Evolutionary conservation across 1,140 invertebrate species (phyloP), one percentile per base, ranked within the genome.

Genomic region (Capitella teleta): DNA sequence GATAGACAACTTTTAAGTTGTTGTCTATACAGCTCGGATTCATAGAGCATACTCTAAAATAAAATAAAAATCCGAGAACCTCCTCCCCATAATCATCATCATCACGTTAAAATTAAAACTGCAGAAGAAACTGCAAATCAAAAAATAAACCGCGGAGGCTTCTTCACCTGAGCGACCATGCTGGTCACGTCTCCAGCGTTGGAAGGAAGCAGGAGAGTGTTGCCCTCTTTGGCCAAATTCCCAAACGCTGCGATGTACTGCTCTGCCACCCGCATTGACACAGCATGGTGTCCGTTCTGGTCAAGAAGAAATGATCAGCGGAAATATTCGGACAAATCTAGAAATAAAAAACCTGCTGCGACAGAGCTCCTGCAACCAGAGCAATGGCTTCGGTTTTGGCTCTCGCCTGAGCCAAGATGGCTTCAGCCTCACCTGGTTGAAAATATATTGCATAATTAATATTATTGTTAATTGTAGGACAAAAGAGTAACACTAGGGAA

Each of bases 201-300:
- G 3, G 83, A 79, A 1, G 95, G 93, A 37, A 99, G 68, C 55
- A 99, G 87, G 21, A 99, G 70, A 0, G 94, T 98, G 69, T 98
- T 98, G 58, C 83, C 88, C 28, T 82, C 83, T 70, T 90, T 86
- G 0, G 94, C 94, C 45, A 98, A 68, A 61, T 94, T 85, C 61
- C 87, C 78, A 71, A 98, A 98, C 12, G 93, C 93, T 24, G 78
- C 69, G 32, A 98, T 86, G 68, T 98, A 98, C 61, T 95, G 87
- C 63, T 98, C 91, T 1, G 94, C 94, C 51, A 98, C 76, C 25
- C 80, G 82, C n/a, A 97, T 74, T 0, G 87, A 82, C 14, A 92
- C 94, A 3, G 94, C 94, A 75, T 89, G 82, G 38, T 59, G 55
- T 18, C 68, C 69, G 61, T 72, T 62, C 69, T 72, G 28, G 37